Evolutionary conservation across 2,888 invertebrate species (phyloP), one percentile per base, ranked within the genome.

Genomic region (Auanema freiburgensis): DNA sequence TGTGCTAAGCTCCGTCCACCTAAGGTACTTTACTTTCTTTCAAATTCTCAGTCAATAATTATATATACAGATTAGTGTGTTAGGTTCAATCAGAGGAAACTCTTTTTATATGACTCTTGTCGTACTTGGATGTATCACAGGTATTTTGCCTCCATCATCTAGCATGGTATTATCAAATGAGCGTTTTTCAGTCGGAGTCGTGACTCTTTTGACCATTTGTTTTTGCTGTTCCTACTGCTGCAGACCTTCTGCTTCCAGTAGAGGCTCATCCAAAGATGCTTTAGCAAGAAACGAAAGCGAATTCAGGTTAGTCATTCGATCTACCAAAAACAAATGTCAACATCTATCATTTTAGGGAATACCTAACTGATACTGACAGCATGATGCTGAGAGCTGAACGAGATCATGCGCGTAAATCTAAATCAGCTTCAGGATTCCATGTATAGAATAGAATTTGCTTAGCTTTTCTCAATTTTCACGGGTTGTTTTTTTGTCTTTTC

Each of bases 181-280:
- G 33, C 23, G 6, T 23, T 18, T 52, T 52, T 52, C 56, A 56
- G 41, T 57, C 5, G 62, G 50, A 23, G 59, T 64, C 33, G 40
- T 64, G 40, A 24, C 53, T 12, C 54, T 64, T 6, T 33, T 64
- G 50, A 59, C 59, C 33, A 50, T 64, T 16, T 64, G 64, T 25
- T 64, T 64, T 59, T 64, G 64, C 50, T 64, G 64, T 24, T 59
- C 59, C 14, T 59, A 64, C 51, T 64, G 64, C 59, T 64, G 64
- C 46, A 40, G 59, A 21, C 64, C 53, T 41, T 25, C 46, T n/a
- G 64, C 59, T 6, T 59, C 64, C 12, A 59, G 59, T 41, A 54
- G 64, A 6, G 64, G 64, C 40, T 54, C 54, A 41, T 59, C 59
- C 55, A 64, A 64, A 54, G 64, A 64, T 24, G 64, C 59, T 21